phyloP scores from a whole-genome alignment of 2,113 vertebrate genomes.

The Azemiops feae region DNA sequence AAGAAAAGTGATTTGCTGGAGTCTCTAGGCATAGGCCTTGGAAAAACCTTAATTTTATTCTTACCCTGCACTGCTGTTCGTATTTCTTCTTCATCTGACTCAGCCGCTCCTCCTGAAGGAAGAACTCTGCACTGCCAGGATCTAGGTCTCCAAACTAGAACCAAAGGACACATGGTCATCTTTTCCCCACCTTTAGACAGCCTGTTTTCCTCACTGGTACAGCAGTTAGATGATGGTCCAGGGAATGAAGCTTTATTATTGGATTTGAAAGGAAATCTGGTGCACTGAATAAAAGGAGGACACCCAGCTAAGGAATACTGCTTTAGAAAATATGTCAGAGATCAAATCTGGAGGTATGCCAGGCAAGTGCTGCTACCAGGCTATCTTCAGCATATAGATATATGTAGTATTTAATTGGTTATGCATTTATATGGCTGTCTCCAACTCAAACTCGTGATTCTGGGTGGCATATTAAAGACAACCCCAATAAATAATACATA shows the following conservation, averaged over 20 bases:
- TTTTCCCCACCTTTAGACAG: background rate
- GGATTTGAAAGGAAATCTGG: background rate
- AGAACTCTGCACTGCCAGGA: constrained; percentile 83
- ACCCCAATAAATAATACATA: background rate
- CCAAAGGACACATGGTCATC: constrained; percentile 22
- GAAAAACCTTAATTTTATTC: constrained; percentile 17
- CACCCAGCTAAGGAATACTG: background rate
- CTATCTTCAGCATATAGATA: background rate
- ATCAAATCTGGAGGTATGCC: background rate
- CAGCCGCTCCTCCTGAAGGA: constrained; percentile 88
- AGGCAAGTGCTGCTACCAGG: background rate
- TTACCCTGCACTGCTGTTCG: constrained; percentile 89
- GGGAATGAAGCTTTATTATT: background rate
- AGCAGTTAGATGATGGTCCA: too few relatives aligned
- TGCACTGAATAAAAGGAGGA: background rate
- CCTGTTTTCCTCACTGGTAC: background rate
- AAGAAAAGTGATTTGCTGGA: background rate
- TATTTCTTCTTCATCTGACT: constrained; percentile 80
- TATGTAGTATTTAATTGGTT: background rate
- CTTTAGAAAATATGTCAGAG: background rate
- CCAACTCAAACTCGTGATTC: background rate
- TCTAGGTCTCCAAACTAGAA: constrained; percentile 90
- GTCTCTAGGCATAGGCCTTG: background rate
- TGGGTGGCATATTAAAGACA: background rate
- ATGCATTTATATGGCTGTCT: background rate